Evolutionary conservation across 2,797 vertebrate genomes (phyloP), one percentile per base, ranked within the genome.

Genomic region (Enoplosus armatus): DNA sequence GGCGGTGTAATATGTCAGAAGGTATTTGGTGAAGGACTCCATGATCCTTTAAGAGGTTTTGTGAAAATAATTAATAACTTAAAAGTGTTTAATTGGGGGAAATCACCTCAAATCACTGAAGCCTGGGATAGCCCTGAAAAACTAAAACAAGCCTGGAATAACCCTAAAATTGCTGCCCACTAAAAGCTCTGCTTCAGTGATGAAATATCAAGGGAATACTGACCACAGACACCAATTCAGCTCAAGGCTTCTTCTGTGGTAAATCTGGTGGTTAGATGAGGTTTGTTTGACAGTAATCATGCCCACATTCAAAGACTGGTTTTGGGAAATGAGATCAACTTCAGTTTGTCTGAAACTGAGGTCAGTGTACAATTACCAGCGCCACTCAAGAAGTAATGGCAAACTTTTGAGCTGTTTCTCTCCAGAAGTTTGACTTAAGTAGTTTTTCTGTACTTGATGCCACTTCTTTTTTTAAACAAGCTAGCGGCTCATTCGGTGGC

Each of bases 31-130:
- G 66, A 76, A 77, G 48, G 61, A 79, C 85, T 83, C 68, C 39
- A 63, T 35, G 72, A 83, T 84, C 22, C 76, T 87, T 84, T 84
- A 72, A 82, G 72, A 76, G 60, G 47, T 61, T 77, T 72, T 63
- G 22, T 24, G 45, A 66, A 87, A 87, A 86, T 50, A 88, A 86
- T 86, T 67, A 82, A 79, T 83, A 75, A 82, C 41, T 80, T 59
- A 78, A 78, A 85, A 62, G 16, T 62, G 62, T 84, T 66, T 58
- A 37, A 77, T 89, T 90, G 77, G 35, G 50, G 82, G 53, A 85
- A 72, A 68, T 68, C 35, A 55, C 51, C 47, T 64, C 41, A 62
- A 72, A 69, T 54, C 43, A 63, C 11, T 16, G 31, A 65, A 64
- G 62, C 64, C 67, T 53, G 11, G 67, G 24, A 72, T 60, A 77